A percentile compares a stretch with the other conserved stretches of the same genome.
These are phyloP conservation scores for Gnathonemus longibarbis DNA, from an alignment of 2,113 vertebrate species.

Conservation along the genomic window DNA sequence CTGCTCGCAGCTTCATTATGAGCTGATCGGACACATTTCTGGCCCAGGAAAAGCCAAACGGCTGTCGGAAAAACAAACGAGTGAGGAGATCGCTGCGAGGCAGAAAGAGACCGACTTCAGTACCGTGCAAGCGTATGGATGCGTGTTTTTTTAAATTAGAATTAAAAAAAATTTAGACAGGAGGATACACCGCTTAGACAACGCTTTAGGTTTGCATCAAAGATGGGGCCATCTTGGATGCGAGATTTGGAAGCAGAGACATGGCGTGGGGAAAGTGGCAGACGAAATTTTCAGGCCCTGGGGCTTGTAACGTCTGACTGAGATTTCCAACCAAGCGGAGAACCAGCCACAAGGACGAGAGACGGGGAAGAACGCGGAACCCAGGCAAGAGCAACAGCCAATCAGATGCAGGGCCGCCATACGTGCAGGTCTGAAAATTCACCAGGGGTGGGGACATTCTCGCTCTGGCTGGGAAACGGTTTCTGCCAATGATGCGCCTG, in stretches of 20 bases:
- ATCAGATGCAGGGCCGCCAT: neutral
- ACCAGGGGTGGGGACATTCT: neutral
- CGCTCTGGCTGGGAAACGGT: neutral
- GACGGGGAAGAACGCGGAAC: neutral
- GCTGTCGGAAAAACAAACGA: neutral
- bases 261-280: neutral
- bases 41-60: neutral
- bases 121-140: neutral
- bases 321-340: neutral
- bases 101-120: neutral
- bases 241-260: neutral
- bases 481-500: neutral
- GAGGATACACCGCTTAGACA: neutral
- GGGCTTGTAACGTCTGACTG: neutral
- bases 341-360: neutral
- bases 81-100: neutral
- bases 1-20: neutral
- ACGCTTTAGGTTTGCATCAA: neutral
- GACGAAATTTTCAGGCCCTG: neutral
- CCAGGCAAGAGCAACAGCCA: neutral
- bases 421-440: neutral
- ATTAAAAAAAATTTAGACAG: neutral
- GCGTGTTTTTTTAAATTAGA: neutral
- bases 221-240: neutral
- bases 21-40: conserved; percentile 10